These are phyloP conservation scores for Linyphia triangularis DNA, from an alignment of 2,888 invertebrate genomes.

Conservation along the genomic window DNA sequence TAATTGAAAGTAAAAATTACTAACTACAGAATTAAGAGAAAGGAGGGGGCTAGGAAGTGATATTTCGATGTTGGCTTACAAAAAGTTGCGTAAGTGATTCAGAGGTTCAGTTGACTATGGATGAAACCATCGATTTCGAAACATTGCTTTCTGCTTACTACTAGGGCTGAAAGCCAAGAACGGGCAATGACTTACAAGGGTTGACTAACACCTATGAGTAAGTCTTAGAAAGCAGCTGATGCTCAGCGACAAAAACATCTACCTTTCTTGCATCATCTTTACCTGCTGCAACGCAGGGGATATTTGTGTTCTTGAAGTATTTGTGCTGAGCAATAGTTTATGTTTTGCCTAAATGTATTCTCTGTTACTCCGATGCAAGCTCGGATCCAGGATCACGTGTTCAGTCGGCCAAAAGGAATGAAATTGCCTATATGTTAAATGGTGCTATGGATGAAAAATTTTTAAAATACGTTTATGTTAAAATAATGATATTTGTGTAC, in stretches of 20 bases:
- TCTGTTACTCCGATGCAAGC: too few species aligned
- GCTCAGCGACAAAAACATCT: not conserved
- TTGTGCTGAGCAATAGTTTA: not conserved
- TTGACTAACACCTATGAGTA: conserved; percentile 28
- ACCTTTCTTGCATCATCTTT: not conserved
- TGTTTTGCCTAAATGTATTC: too few species aligned
- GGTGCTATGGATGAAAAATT: too few species aligned
- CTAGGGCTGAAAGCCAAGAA: conserved; percentile 44
- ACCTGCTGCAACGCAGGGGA: not conserved
- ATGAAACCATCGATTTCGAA: conserved; percentile 33
- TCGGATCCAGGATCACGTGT: too few species aligned
- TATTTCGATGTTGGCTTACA: too few species aligned
- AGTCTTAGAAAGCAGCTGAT: not conserved
- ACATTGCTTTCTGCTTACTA: not conserved
- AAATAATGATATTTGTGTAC: too few species aligned
- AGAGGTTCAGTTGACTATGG: not conserved
- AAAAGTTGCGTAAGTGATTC: not conserved
- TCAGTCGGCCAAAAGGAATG: too few species aligned
- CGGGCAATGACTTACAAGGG: conserved; percentile 59
- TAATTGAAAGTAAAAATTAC: too few species aligned
- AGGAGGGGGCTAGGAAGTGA: too few species aligned
- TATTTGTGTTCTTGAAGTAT: not conserved
- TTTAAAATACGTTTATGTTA: too few species aligned
- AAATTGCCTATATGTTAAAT: too few species aligned
- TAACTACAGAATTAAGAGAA: too few species aligned